Evolutionary conservation across 2,888 invertebrate genomes (phyloP).

Genomic region (Dinocampus coccinellae): DNA sequence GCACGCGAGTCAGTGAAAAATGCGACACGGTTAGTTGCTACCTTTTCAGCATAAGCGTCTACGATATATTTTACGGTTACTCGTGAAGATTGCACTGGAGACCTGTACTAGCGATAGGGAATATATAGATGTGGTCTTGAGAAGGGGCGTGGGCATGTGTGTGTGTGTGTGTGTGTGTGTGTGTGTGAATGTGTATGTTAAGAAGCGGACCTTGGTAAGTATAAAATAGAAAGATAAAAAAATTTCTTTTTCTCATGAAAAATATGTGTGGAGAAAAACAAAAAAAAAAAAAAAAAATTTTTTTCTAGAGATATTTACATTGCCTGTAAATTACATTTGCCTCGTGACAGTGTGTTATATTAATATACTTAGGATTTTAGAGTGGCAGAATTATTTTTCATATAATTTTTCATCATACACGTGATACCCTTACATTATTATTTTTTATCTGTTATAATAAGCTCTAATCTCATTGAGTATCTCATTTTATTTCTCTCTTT

Average conservation of each 20-base stretch:
- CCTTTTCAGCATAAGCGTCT: constrained; percentile 48
- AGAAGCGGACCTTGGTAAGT: constrained; percentile 19
- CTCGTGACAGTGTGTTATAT: constrained; percentile 34
- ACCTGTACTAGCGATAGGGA: not conserved
- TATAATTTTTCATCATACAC: constrained; percentile 30
- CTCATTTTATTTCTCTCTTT: too few species aligned
- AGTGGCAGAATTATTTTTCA: constrained; percentile 42
- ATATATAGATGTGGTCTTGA: constrained; percentile 22
- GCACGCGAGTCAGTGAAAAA: constrained; percentile 38
- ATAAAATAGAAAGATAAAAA: constrained; percentile 36
- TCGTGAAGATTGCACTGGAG: constrained; percentile 48
- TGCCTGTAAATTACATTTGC: constrained; percentile 9
- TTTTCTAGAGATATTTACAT: too few species aligned
- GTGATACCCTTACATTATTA: too few species aligned
- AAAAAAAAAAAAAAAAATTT: too few species aligned
- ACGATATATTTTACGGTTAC: constrained; percentile 50
- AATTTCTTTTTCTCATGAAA: constrained; percentile 36
- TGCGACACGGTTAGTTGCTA: constrained; percentile 40
- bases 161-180: too few species aligned
- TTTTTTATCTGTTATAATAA: too few species aligned
- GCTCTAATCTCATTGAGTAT: too few species aligned
- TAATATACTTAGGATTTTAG: constrained; percentile 36
- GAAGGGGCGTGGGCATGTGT: too few species aligned
- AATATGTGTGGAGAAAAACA: too few species aligned
- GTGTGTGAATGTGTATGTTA: too few species aligned